Evolutionary conservation across 2,113 vertebrate species (phyloP).

Genomic region (Petroica traversi): DNA sequence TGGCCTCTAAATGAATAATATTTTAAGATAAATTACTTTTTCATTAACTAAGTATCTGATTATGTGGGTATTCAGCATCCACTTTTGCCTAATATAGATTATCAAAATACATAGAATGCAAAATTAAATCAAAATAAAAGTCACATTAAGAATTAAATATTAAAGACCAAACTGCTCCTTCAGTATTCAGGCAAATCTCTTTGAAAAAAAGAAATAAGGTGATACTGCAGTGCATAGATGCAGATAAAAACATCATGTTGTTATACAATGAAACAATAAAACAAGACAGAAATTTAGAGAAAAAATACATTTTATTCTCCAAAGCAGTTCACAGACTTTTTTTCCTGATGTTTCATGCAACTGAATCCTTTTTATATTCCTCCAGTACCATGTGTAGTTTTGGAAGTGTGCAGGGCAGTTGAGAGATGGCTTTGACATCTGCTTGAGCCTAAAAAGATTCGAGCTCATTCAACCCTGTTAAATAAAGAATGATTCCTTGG

Average conservation of each 20-base stretch:
- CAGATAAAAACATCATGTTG: background rate
- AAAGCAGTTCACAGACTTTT: background rate
- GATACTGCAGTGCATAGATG: rapidly evolving
- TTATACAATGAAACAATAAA: background rate
- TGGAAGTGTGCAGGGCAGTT: background rate
- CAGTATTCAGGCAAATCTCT: background rate
- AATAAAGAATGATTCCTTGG: background rate
- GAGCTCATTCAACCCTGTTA: background rate
- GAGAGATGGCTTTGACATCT: background rate
- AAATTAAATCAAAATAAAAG: background rate
- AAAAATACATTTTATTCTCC: background rate
- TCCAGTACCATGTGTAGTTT: background rate
- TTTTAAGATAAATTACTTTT: background rate
- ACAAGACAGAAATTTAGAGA: background rate
- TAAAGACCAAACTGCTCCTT: background rate
- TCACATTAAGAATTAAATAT: background rate
- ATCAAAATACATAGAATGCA: background rate
- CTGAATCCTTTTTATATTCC: background rate
- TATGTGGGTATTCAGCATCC: rapidly evolving
- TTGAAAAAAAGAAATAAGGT: background rate
- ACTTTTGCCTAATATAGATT: background rate
- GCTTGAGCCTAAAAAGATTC: background rate
- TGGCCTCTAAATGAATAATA: background rate
- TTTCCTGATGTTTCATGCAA: background rate
- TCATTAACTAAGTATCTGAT: background rate